Conservation (phyloP, 1,140 invertebrate genomes). For the Sycobia sp. region DNA sequence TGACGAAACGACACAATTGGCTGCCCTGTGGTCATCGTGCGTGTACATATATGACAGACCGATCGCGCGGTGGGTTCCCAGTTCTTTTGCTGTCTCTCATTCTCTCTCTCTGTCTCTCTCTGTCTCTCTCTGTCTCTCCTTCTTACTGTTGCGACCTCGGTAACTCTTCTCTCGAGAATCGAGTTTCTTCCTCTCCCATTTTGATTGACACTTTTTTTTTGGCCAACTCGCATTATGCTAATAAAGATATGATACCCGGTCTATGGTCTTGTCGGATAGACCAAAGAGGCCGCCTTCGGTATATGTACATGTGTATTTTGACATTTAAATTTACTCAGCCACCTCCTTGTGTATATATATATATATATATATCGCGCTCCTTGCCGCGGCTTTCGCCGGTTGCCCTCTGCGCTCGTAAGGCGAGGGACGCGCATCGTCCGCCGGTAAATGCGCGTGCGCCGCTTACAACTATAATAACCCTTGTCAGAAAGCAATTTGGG, state of each 20-base stretch:
- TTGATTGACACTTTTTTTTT: conserved; percentile 59
- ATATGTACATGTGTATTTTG: conserved; percentile 60
- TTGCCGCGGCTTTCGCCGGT: too few species aligned
- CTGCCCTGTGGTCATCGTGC: too few species aligned
- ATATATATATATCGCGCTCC: too few species aligned
- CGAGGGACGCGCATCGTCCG: too few species aligned
- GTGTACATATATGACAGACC: too few species aligned
- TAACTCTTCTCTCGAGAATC: conserved; percentile 28
- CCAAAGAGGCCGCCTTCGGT: too few species aligned
- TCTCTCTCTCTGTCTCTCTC: conserved; percentile 38
- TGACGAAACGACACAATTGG: too few species aligned
- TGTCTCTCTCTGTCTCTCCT: not conserved
- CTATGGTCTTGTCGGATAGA: too few species aligned
- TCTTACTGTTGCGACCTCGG: not conserved
- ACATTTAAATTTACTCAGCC: conserved; percentile 58
- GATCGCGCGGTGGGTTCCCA: too few species aligned
- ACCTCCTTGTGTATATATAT: too few species aligned
- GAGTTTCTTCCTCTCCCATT: conserved; percentile 44
- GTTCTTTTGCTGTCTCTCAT: too few species aligned
- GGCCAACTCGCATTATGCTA: conserved; percentile 54
- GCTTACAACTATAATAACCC: not conserved
- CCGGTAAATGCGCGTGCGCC: not conserved
- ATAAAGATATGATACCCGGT: conserved; percentile 54
- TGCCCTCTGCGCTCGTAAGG: too few species aligned
- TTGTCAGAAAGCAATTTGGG: conserved; percentile 5